Base-by-base conservation (phyloP, 92 coral and sea anemone species). In the Palythoa grandiflora region DNA sequence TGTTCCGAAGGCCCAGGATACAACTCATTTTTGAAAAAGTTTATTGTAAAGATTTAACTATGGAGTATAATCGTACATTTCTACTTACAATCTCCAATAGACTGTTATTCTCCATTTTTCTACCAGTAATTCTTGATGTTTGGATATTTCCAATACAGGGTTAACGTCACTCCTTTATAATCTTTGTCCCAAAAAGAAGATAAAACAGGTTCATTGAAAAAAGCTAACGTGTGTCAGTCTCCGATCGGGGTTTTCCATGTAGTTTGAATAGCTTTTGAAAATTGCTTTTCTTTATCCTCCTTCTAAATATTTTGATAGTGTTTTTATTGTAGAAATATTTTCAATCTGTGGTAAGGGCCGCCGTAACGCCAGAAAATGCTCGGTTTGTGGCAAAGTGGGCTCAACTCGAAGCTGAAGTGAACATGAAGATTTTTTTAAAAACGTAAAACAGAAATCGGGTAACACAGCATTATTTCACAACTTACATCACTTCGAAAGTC, bases 91-190 rank as follows among this genome's bases (percentile, higher is more conserved):
- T 68, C 1, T 68, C 73, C 73, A 68, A 68, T 35, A 20, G 73
- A 19, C 73, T 68, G 73, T 19, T 68, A 19, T 72, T 72, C 76
- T 72, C 76, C 76, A 38, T 72, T 72, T 37, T 72, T 72, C 76
- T 72, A 72, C 76, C n/a, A 20, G 71, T 21, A 2, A 44, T 65
- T 4, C 17, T 60, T 0, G 0, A 60, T 65, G 71, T 65, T 65
- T 16, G 71, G 71, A n/a, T 65, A 65, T 65, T 65, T 65, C 71
- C 71, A 65, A 65, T 16, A 55, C 9, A 55, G 17, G 61, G 61
- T 55, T 55, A 0, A 55, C 61, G 9, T 55, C 61, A 55, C 61
- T 54, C 11, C 60, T 54, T 54, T 8, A 54, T 54, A 54, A 54
- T 54, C 60, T 54, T 54, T 54, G 60, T 54, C 60, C 11, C 12